Conservation (phyloP, 2,113 vertebrate species). For the Leptobrachium ailaonicum region DNA sequence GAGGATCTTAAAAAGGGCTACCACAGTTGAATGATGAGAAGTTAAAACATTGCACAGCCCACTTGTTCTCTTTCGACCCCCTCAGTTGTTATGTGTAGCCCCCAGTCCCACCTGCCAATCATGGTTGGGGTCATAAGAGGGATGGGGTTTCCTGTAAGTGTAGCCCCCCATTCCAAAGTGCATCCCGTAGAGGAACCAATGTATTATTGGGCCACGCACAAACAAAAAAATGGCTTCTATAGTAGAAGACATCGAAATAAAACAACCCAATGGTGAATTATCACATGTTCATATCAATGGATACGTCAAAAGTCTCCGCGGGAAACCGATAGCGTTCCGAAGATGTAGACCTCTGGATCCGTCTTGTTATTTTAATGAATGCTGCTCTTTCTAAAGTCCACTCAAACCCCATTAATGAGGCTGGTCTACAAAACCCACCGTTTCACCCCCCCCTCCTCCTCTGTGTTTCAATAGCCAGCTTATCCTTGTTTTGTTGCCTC, state of each 20-base stretch:
- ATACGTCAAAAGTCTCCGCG: background rate
- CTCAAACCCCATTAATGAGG: conserved; percentile 4
- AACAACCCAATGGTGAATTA: background rate
- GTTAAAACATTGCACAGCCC: too few species aligned
- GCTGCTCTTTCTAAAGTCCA: background rate
- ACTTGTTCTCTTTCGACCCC: too few species aligned
- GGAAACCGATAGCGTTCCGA: background rate
- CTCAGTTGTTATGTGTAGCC: too few species aligned
- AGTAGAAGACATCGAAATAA: background rate
- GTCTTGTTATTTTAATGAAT: background rate
- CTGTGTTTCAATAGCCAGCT: background rate
- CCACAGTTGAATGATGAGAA: too few species aligned
- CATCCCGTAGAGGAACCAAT: too few species aligned
- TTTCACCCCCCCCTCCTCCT: background rate
- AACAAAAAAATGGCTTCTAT: too few species aligned
- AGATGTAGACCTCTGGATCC: background rate
- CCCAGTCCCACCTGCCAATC: too few species aligned
- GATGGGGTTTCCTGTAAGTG: too few species aligned
- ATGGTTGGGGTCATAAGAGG: too few species aligned
- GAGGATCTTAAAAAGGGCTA: too few species aligned
- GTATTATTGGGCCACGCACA: too few species aligned
- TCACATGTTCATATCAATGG: background rate
- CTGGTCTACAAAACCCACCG: background rate
- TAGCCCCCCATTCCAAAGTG: too few species aligned
- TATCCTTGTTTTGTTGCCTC: conserved; percentile 1